phyloP scores from a whole-genome alignment of 2,113 vertebrate genomes.

The Danio rerio region DNA sequence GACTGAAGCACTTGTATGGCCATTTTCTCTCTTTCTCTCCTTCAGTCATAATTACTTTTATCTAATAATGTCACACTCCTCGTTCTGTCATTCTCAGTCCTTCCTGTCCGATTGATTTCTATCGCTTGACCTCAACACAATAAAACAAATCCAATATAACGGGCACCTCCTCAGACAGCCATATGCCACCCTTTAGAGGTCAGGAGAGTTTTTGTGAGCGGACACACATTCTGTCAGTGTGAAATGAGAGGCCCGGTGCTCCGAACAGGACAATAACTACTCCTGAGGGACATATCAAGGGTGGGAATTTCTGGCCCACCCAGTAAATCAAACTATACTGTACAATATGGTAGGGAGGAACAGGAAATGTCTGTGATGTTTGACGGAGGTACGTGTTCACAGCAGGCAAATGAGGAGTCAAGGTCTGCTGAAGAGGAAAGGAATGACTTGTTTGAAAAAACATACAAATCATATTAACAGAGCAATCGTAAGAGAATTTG shows the following conservation, averaged over 20 bases:
- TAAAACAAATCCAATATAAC: conserved; percentile 15
- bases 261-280: conserved; percentile 33
- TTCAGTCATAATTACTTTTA: conserved; percentile 7
- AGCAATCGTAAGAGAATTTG: too few species aligned
- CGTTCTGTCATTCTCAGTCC: conserved; percentile 1
- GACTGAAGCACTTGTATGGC: too few species aligned
- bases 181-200: conserved; percentile 19
- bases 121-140: conserved; percentile 24
- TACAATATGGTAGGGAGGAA: conserved; percentile 44
- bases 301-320: conserved; percentile 37
- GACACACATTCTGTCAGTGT: conserved; percentile 7
- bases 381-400: conserved; percentile 2
- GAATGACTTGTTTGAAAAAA: neutral
- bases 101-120: conserved; percentile 24
- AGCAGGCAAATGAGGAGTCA: neutral
- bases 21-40: neutral
- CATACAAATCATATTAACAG: neutral
- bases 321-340: conserved; percentile 33
- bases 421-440: neutral
- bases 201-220: neutral
- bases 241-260: neutral
- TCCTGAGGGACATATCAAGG: conserved; percentile 46
- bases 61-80: conserved; percentile 26
- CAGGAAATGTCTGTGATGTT: conserved; percentile 42
- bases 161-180: conserved; percentile 26